A percentile compares a stretch with the other conserved stretches of the same genome.
Evolutionary conservation across 2,888 invertebrate genomes (phyloP).

Genomic region (Pherbina coryleti): DNA sequence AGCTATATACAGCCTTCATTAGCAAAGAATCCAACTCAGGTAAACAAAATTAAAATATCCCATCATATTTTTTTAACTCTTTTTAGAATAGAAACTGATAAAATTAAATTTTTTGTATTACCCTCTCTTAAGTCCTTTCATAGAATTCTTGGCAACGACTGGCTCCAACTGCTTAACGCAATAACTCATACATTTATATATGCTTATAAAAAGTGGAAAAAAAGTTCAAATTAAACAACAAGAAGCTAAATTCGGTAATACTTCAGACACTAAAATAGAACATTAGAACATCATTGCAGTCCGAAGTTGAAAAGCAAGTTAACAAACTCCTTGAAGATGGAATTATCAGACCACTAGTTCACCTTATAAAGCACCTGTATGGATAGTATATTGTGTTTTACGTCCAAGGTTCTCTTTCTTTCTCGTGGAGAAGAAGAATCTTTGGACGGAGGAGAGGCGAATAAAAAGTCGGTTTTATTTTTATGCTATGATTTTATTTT

Average conservation of each 20-base stretch:
- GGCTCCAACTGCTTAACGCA: not conserved
- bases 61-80: not conserved
- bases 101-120: conserved; percentile 3
- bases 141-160: not conserved
- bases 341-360: no score
- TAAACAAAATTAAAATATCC: not conserved
- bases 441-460: no score
- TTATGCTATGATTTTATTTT: no score
- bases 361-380: no score
- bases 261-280: not conserved
- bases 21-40: not conserved
- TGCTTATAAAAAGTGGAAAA: not conserved
- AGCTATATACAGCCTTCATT: not conserved
- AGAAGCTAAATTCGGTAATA: not conserved
- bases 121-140: not conserved
- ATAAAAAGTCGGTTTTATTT: no score
- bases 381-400: no score
- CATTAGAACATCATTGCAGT: no score
- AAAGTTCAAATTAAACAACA: not conserved
- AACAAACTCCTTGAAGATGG: no score
- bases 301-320: no score
- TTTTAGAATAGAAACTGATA: not conserved
- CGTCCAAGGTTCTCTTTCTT: no score
- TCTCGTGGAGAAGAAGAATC: no score
- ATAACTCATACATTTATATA: not conserved